Evolutionary conservation across 2,888 invertebrate genomes (phyloP), one percentile per base, ranked within the genome.

Genomic region (Coleophora deauratella): DNA sequence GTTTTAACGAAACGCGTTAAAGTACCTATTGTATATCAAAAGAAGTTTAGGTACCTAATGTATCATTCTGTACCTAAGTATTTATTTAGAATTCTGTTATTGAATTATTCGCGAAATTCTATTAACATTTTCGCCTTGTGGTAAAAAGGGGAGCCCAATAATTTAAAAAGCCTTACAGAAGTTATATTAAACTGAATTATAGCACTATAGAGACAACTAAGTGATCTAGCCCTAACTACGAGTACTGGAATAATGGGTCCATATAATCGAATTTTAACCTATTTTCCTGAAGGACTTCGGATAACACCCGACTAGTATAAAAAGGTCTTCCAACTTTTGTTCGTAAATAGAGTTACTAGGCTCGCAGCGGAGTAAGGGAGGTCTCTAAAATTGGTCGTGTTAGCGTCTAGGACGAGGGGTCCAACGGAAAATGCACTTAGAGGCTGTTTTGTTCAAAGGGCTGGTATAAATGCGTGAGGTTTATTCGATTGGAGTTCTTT

Each of bases 251-350:
- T 75, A 76, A 74, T 71, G 66, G 71, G 48, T 51, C 54, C 59
- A 62, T 65, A 73, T 77, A 77, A 77, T 76, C 68, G 71, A 77
- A 71, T 76, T 75, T 76, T 66, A 69, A 73, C 72, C 73, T 69
- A 72, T 72, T 72, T 69, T 54, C 62, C 54, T 60, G 49, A 55
- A 63, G 62, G 54, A 51, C 60, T 63, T 59, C 62, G 51, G 57
- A 59, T 49, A 54, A 50, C 43, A 42, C 40, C 32, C 37, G 42
- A 33, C 72, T 59, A 59, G 33, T 35, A 8, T 50, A 51, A 40
- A 14, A 38, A 45, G 62, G 56, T 10, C 68, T 44, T 6, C 34
- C 40, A 33, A 14, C 37, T 40, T 27, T 15, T 9, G 9, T 9
- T 36, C 13, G 12, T 21, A 9, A 15, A 9, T n/a, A 9, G 12